Evolutionary conservation across 2,797 vertebrate genomes (phyloP), one percentile per base, ranked within the genome.

Genomic region (Mus spretus): DNA sequence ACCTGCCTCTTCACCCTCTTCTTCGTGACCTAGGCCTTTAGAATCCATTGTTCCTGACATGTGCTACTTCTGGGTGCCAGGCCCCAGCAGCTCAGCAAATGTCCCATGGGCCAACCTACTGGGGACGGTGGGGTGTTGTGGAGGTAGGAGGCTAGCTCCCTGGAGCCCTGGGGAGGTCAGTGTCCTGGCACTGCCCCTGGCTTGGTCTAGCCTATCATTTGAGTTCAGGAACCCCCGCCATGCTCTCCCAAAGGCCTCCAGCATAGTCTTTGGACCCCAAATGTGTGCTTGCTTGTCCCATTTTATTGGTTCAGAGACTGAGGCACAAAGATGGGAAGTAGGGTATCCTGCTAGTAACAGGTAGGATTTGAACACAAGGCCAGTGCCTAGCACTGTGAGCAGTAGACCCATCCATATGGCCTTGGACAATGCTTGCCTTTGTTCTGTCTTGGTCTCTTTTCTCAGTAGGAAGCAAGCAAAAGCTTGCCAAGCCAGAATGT

Each of bases 261-360:
- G 10, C 20, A 1, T 10, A 6, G 22, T 75, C 88, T 89, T 87
- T 47, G 55, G 2, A 8, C 47, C 84, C 74, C 22, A 44, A 74
- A 37, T 14, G 17, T 86, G 22, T 0, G 0, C 22, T 40, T 19
- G 0, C 1, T 28, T 13, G 0, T 24, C 34, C 82, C 55, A 24
- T 31, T 55, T 70, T 90, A 53, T 70, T 83, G 87, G 59, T 57
- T 77, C 28, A 55, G 31, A 77, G 77, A 61, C 80, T 44, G 31
- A 75, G 82, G 44, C 47, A 72, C 57, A 6, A 40, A 63, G 72
- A 80, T 55, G 37, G 53, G 1, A 50, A 37, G 67, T 22, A 63
- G 50, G 50, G 50, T 50, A 50, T 11, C 53, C 37, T 9, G 15
- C 44, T n/a, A 28, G 28, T 10, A n/a, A 47, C 77, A 72, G 72